A percentile compares a stretch with the other conserved stretches of the same genome.
Conservation (phyloP, 2,888 invertebrate genomes). For the Aphidoletes aphidimyza region DNA sequence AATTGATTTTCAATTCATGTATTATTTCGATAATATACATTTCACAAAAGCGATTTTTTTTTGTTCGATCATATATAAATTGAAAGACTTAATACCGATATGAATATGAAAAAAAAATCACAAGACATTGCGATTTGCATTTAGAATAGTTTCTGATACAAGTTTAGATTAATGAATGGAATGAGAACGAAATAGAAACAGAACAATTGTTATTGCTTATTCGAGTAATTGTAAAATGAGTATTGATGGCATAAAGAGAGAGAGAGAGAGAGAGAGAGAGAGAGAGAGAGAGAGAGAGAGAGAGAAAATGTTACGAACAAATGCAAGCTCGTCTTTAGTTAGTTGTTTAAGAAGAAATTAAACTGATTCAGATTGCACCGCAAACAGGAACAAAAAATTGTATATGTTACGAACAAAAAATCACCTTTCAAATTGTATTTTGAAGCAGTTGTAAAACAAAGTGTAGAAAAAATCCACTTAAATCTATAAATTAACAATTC, state of each 20-base stretch:
- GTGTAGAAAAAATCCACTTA: not conserved
- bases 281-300: not conserved
- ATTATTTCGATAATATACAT: not conserved
- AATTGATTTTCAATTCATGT: not conserved
- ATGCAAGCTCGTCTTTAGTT: constrained; percentile 45
- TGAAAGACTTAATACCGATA: not conserved
- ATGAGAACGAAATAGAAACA: not conserved
- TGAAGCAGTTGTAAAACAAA: constrained; percentile 27
- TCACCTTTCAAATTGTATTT: constrained; percentile 10
- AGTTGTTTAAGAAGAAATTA: not conserved
- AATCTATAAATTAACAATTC: too few relatives aligned
- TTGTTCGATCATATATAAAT: not conserved
- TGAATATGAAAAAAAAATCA: not conserved
- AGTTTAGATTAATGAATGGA: not conserved
- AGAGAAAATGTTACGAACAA: too few relatives aligned
- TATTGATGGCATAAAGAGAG: constrained; percentile 17
- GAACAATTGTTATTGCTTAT: constrained; percentile 23
- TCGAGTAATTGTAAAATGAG: not conserved
- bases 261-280: not conserved
- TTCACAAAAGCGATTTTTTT: not conserved
- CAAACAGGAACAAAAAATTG: not conserved
- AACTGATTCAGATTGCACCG: constrained; percentile 34
- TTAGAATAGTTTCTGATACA: not conserved
- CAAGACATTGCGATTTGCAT: not conserved
- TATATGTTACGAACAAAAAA: constrained; percentile 12